These are phyloP conservation scores for Leptopilina syphax DNA, from an alignment of 2,888 invertebrate genomes.

Conservation along the genomic window DNA sequence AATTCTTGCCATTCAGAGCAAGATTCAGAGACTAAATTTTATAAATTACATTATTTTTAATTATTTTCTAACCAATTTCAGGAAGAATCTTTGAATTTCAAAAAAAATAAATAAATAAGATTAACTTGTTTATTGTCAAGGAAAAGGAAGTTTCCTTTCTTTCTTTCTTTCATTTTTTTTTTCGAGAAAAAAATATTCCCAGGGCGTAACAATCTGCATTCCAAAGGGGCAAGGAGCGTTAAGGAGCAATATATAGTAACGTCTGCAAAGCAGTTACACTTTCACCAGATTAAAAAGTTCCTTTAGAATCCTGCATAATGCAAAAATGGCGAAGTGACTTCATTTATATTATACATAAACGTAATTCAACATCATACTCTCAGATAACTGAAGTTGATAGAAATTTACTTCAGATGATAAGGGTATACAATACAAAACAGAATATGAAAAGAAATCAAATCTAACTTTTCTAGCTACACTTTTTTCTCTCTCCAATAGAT, in stretches of 20 bases:
- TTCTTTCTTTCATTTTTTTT: not conserved
- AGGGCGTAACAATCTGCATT: conserved; percentile 50
- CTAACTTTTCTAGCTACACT: not conserved
- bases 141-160: no score
- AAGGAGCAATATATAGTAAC: conserved; percentile 57
- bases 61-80: no score
- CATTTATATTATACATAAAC: conserved; percentile 9
- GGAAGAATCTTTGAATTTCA: no score
- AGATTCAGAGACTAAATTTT: no score
- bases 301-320: conserved; percentile 59
- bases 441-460: not conserved
- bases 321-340: conserved; percentile 33
- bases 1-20: no score
- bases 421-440: conserved; percentile 5
- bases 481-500: no score
- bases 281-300: conserved; percentile 63
- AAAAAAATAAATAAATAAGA: no score
- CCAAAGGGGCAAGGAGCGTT: conserved; percentile 66
- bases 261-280: conserved; percentile 60
- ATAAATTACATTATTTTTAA: no score
- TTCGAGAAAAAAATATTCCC: not conserved
- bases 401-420: conserved; percentile 5
- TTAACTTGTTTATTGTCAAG: no score
- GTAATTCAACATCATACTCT: not conserved
- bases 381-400: conserved; percentile 35